These are phyloP conservation scores for Lordiphosa fenestrarum DNA, from an alignment of 2,888 invertebrate species.

Conservation along the genomic window DNA sequence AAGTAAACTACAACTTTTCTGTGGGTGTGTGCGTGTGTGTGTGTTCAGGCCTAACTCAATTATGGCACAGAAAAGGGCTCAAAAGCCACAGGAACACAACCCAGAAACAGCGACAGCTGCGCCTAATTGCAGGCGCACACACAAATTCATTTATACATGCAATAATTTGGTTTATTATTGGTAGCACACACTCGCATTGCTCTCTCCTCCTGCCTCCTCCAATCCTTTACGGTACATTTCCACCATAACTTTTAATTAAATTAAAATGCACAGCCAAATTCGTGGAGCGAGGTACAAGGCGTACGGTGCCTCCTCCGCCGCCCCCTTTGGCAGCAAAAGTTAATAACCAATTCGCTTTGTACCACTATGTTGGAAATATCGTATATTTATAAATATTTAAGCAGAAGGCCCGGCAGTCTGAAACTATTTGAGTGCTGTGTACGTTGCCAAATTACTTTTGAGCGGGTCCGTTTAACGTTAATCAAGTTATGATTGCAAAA, in stretches of 20 bases:
- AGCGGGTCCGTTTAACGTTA: conserved; percentile 31
- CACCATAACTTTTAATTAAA: conserved; percentile 71
- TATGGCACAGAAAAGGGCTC: conserved; percentile 63
- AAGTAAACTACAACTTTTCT: conserved; percentile 38
- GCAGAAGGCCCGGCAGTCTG: conserved; percentile 33
- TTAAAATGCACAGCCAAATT: conserved; percentile 69
- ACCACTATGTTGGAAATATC: conserved; percentile 31
- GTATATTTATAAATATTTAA: conserved; percentile 69
- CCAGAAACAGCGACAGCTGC: conserved; percentile 58
- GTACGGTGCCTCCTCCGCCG: conserved; percentile 9
- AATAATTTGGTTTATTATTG: conserved; percentile 69
- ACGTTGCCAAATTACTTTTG: conserved; percentile 13
- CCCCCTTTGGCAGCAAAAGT: conserved; percentile 30
- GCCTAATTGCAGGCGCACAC: conserved; percentile 55
- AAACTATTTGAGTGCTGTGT: conserved; percentile 17
- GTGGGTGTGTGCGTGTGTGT: conserved; percentile 4
- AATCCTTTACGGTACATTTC: conserved; percentile 49
- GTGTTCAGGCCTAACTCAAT: conserved; percentile 60
- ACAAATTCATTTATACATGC: conserved; percentile 69
- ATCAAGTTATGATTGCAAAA: conserved; percentile 49
- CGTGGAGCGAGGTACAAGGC: conserved; percentile 15
- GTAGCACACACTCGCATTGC: conserved; percentile 21
- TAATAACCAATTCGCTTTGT: conserved; percentile 73
- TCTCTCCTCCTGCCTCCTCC: not conserved
- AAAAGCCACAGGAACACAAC: conserved; percentile 67